Percentiles rank a stretch among this genome's conserved stretches.
These are phyloP conservation scores for Cossypha niveicapilla DNA, from an alignment of 2,797 vertebrate genomes.

Conservation along the genomic window DNA sequence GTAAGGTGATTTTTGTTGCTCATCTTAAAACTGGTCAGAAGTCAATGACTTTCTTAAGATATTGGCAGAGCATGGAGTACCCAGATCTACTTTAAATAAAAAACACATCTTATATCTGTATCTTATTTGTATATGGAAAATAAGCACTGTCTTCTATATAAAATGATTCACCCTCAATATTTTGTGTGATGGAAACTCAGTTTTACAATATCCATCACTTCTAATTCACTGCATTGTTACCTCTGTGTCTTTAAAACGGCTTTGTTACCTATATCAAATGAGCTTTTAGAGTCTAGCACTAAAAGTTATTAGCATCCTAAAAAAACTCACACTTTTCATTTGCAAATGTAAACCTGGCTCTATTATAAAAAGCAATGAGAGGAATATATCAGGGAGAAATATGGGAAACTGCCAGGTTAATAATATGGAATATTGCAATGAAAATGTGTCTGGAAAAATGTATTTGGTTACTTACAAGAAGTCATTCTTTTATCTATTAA, in stretches of 20 bases:
- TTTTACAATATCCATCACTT: neutral
- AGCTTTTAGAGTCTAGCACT: neutral
- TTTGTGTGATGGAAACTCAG: neutral
- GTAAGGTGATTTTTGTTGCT: neutral
- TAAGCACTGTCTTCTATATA: neutral
- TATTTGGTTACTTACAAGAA: neutral
- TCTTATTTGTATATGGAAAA: neutral
- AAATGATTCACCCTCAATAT: neutral
- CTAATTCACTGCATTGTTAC: neutral
- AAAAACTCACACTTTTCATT: neutral
- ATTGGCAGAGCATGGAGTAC: neutral
- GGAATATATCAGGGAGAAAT: neutral
- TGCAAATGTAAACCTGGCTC: neutral
- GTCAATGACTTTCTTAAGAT: neutral
- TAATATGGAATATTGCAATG: neutral
- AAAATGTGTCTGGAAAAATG: neutral
- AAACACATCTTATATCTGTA: neutral
- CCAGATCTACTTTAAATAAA: neutral
- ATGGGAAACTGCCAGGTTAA: neutral
- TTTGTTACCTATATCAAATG: neutral
- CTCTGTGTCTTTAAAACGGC: neutral
- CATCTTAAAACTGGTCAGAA: neutral
- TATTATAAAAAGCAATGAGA: neutral
- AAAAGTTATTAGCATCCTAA: neutral
- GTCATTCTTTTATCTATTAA: neutral